Percentiles rank a stretch among this genome's conserved stretches.
phyloP scores from a whole-genome alignment of 2,797 vertebrate genomes.

The Sebastes steindachneri region DNA sequence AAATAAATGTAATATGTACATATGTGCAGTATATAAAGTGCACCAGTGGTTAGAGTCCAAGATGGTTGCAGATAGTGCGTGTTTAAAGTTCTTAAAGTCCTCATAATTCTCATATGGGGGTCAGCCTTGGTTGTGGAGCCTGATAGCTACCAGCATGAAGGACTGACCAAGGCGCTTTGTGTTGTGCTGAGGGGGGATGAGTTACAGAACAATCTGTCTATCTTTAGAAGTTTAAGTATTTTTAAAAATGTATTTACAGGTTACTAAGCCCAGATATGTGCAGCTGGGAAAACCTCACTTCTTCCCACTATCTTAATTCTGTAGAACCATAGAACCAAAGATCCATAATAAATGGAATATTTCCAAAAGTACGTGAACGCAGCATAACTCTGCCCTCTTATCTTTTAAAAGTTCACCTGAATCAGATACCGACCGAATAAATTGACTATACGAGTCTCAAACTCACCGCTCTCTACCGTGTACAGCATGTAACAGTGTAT shows the following conservation, averaged over 20 bases:
- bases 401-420: background rate
- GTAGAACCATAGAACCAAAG: background rate
- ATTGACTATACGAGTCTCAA: background rate
- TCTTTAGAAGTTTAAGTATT: background rate
- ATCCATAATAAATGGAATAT: background rate
- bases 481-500: background rate
- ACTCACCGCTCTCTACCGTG: background rate
- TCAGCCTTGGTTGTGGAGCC: too few species aligned
- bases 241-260: background rate
- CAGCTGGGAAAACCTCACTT: background rate
- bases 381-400: background rate
- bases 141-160: too few species aligned
- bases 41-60: too few species aligned
- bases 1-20: too few species aligned
- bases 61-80: too few species aligned
- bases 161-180: too few species aligned
- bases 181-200: too few species aligned
- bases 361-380: constrained; percentile 13
- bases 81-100: too few species aligned
- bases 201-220: background rate
- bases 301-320: background rate
- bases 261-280: background rate
- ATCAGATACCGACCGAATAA: background rate
- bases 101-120: too few species aligned
- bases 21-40: too few species aligned